Conservation (phyloP, 1,140 invertebrate species). For the Pantala flavescens region DNA sequence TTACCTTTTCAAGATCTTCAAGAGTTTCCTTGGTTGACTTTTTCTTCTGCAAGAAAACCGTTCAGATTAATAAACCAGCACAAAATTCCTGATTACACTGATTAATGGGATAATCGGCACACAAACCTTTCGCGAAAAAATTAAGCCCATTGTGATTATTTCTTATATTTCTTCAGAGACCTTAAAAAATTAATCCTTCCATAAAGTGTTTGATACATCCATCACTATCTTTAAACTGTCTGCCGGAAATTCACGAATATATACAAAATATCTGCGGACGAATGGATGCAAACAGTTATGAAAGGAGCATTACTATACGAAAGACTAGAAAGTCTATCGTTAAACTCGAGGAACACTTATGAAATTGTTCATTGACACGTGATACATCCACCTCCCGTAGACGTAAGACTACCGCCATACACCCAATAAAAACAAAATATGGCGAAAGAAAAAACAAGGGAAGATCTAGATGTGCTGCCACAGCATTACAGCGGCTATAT, state of each 20-base stretch:
- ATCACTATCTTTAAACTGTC: too few relatives aligned
- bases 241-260: too few relatives aligned
- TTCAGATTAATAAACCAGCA: not conserved
- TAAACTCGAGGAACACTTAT: too few relatives aligned
- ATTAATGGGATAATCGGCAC: too few relatives aligned
- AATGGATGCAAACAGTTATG: too few relatives aligned
- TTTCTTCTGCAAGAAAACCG: not conserved
- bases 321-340: too few relatives aligned
- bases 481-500: not conserved
- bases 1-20: not conserved
- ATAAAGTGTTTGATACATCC: too few relatives aligned
- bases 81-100: too few relatives aligned
- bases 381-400: not conserved
- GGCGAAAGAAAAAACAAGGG: not conserved
- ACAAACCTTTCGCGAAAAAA: not conserved
- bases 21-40: not conserved
- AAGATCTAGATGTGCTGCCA: not conserved
- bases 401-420: not conserved
- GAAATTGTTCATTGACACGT: not conserved
- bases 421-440: constrained; percentile 1
- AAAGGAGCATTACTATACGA: too few relatives aligned
- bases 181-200: too few relatives aligned
- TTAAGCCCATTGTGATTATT: not conserved
- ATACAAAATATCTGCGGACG: too few relatives aligned
- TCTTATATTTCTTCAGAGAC: too few relatives aligned